Percentiles rank a stretch among this genome's conserved stretches.
phyloP scores from a whole-genome alignment of 2,797 vertebrate genomes.

The Poecilia velifera region DNA sequence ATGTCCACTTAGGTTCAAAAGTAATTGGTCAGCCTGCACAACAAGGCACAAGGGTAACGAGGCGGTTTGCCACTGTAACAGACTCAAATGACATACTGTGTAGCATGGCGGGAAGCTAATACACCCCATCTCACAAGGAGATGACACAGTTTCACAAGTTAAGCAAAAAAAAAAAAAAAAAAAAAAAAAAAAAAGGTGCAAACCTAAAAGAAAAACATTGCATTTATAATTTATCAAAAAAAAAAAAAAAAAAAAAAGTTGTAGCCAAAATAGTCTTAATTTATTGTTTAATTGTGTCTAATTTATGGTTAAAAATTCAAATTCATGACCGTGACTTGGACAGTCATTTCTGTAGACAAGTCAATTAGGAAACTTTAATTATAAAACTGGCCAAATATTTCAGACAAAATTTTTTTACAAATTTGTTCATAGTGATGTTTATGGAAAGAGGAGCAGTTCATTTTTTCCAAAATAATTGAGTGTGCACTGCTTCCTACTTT shows the following conservation, averaged over 20 bases:
- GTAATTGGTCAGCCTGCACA: slow-evolving; percentile 91
- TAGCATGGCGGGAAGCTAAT: slow-evolving; percentile 79
- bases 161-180: slow-evolving; percentile 35
- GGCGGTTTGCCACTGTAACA: slow-evolving; percentile 82
- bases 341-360: slow-evolving; percentile 29
- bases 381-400: not conserved
- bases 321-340: not conserved
- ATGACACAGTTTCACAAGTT: slow-evolving; percentile 59
- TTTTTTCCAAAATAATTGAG: not conserved
- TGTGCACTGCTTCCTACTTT: not conserved
- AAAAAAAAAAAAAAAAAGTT: not conserved
- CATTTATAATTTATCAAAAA: not conserved
- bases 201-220: not conserved
- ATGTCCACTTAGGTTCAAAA: slow-evolving; percentile 95
- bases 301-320: slow-evolving; percentile 7
- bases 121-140: slow-evolving; percentile 68
- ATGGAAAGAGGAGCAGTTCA: not conserved
- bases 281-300: not conserved
- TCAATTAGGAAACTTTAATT: not conserved
- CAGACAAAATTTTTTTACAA: not conserved
- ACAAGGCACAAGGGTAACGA: slow-evolving; percentile 78
- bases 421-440: not conserved
- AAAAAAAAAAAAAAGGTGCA: slow-evolving; percentile 18
- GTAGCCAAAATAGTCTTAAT: slow-evolving; percentile 10
- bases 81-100: slow-evolving; percentile 79